Evolutionary conservation across 1,140 invertebrate species (phyloP).

Genomic region (Trichogramma pretiosum): DNA sequence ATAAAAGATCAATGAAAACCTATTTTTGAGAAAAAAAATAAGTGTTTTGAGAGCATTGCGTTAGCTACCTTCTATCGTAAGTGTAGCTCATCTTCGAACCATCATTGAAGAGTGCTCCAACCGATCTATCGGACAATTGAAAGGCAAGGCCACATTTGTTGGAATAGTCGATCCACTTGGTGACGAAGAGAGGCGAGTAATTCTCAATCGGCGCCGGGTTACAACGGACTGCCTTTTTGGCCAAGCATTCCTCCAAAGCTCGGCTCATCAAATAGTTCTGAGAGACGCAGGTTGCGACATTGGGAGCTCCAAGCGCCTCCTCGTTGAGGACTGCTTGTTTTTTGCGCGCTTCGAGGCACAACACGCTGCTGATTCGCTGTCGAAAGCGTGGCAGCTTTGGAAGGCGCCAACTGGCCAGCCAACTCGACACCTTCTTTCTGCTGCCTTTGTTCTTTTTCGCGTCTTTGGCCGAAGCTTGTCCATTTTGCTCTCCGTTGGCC

Average conservation of each 20-base stretch:
- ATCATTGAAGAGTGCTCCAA: slow-evolving; percentile 65
- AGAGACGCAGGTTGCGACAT: slow-evolving; percentile 2
- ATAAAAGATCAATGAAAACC: background rate
- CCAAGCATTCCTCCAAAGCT: slow-evolving; percentile 30
- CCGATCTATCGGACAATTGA: slow-evolving; percentile 59
- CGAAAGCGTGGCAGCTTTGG: slow-evolving; percentile 33
- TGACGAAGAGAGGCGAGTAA: slow-evolving; percentile 56
- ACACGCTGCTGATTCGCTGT: slow-evolving; percentile 38
- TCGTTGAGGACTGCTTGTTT: slow-evolving; percentile 16
- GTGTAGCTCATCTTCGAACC: slow-evolving; percentile 54
- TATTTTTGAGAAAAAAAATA: background rate
- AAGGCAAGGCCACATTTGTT: slow-evolving; percentile 69
- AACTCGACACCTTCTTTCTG: slow-evolving; percentile 32
- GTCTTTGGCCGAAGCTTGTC: background rate
- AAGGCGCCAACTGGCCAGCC: slow-evolving; percentile 28
- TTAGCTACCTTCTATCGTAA: slow-evolving; percentile 53
- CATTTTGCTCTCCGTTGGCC: background rate
- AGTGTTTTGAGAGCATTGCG: no score
- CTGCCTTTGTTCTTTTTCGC: slow-evolving; percentile 15
- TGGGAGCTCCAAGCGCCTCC: background rate
- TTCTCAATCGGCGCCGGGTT: slow-evolving; percentile 33
- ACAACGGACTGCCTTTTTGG: slow-evolving; percentile 26
- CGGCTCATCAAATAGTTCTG: slow-evolving; percentile 30
- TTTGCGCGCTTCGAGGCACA: slow-evolving; percentile 37
- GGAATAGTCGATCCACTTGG: slow-evolving; percentile 68